Evolutionary conservation across 2,888 invertebrate species (phyloP), one percentile per base, ranked within the genome.

Genomic region (Netelia inedita): DNA sequence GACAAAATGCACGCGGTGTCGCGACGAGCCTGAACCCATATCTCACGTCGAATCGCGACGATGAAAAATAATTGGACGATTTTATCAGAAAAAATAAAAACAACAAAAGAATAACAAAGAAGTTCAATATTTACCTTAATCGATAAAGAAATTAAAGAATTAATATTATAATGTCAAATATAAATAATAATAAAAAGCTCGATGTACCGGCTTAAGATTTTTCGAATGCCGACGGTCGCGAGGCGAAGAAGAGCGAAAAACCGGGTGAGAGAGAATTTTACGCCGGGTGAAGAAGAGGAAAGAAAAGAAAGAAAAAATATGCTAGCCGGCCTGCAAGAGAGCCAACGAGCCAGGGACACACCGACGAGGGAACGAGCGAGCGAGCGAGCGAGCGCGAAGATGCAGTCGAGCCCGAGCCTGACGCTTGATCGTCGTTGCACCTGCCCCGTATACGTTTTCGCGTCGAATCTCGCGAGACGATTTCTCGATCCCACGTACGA

Each of bases 371-470:
- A 57, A 46, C 1, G 53, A 69, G 73, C 14, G 43, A 57, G 57
- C 1, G 53, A 69, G 73, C 14, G 43, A 71, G 69, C 63, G 81
- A 66, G 75, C 59, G 75, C 69, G 76, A 82, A 82, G 84, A 79
- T 85, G 78, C 84, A 85, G 81, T 85, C 74, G 78, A 81, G 79
- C 74, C 78, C 71, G 74, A 84, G 76, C 2, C 84, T 66, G 82
- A 85, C 84, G 81, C 84, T 79, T 74, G 84, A 85, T 82, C 78
- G 84, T 79, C 74, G 84, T 78, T 85, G 84, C 84, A 85, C 84
- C 84, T 85, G 84, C 84, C 76, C 68, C 57, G 81, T 79, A 66
- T 63, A 69, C 53, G 55, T 72, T 76, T 19, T 57, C 28, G 55
- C 76, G 73, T 79, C 78, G 69, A 41, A 16, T 35, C 61, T 23